Evolutionary conservation across 2,888 invertebrate species (phyloP).

Genomic region (Polydrusus tereticollis): DNA sequence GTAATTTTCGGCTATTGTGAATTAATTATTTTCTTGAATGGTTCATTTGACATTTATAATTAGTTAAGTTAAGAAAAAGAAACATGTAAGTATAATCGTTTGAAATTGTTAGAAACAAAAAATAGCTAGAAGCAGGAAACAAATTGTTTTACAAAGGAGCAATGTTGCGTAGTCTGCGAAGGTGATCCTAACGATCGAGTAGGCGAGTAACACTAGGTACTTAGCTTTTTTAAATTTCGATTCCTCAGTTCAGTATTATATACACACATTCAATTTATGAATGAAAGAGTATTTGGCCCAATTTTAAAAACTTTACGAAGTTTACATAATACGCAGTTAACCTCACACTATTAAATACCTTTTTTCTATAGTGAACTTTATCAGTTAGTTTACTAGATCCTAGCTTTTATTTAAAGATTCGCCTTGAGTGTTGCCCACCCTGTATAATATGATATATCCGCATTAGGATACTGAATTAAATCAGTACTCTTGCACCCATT

Average conservation of each 20-base stretch:
- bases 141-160: conserved; percentile 10
- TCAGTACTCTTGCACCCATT: no score
- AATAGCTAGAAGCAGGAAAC: conserved; percentile 16
- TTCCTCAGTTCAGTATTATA: no score
- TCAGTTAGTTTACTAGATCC: no score
- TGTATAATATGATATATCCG: no score
- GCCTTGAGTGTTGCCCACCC: no score
- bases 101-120: conserved; percentile 14
- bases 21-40: background rate
- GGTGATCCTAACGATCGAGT: conserved; percentile 10
- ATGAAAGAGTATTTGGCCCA: conserved; percentile 19
- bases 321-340: no score
- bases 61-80: background rate
- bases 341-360: no score
- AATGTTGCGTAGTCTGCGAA: conserved; percentile 6
- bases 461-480: no score
- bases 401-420: no score
- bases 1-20: conserved; percentile 3
- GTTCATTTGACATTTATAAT: background rate
- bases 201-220: conserved; percentile 15
- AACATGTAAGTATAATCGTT: conserved; percentile 22
- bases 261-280: conserved; percentile 5
- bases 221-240: background rate
- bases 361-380: no score
- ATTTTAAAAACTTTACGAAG: background rate